Conservation (phyloP, 2,797 vertebrate species). For the Poeciliopsis gracilis region DNA sequence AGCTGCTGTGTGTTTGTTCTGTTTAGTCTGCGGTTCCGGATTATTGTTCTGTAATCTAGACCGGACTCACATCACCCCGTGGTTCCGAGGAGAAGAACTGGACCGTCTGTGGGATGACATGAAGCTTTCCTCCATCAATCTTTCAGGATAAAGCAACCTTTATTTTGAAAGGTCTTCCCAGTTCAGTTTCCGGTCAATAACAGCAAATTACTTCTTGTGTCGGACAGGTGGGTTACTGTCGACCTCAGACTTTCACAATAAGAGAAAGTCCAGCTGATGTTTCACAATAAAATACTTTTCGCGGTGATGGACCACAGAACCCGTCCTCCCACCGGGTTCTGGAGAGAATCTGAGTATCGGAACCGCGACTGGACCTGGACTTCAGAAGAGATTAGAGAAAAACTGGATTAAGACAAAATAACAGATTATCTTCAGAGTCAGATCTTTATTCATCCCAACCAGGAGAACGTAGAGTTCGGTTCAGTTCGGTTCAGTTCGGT, state of each 20-base stretch:
- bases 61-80: neutral
- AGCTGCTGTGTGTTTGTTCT: neutral
- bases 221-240: neutral
- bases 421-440: too few species aligned
- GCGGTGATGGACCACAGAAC: too few species aligned
- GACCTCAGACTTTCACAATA: neutral
- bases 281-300: neutral
- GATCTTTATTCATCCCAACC: too few species aligned
- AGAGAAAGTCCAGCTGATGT: neutral
- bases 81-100: neutral
- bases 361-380: too few species aligned
- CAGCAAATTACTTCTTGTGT: neutral
- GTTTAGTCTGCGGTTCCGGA: neutral
- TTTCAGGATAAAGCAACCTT: neutral
- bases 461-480: too few species aligned
- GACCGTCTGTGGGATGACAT: neutral
- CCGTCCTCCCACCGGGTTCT: too few species aligned
- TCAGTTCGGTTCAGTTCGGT: too few species aligned
- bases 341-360: too few species aligned
- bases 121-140: neutral
- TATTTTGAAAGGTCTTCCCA: neutral
- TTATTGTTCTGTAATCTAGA: neutral
- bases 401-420: too few species aligned
- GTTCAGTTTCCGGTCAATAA: neutral
- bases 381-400: too few species aligned